Percentiles rank a stretch among this genome's conserved stretches.
These are phyloP conservation scores for Tinamus guttatus DNA, from an alignment of 2,113 vertebrate genomes.

Conservation along the genomic window DNA sequence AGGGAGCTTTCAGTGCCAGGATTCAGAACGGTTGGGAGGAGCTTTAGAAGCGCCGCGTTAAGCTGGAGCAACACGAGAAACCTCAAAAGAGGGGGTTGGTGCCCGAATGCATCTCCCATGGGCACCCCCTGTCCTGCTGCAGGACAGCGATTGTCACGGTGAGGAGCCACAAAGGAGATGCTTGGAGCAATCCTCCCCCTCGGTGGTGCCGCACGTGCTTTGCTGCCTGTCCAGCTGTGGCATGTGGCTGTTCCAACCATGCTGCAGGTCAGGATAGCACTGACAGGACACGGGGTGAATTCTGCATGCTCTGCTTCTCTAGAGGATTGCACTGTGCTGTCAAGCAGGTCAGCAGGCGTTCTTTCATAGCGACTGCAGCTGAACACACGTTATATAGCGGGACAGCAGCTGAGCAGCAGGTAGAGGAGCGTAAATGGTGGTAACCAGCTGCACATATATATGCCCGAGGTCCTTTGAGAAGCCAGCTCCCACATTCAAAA, in stretches of 20 bases:
- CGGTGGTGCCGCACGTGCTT: fast-evolving
- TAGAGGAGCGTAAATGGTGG: neutral
- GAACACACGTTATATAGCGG: fast-evolving
- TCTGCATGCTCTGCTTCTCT: neutral
- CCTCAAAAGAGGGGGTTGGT: fast-evolving
- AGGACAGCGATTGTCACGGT: neutral
- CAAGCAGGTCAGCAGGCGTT: fast-evolving
- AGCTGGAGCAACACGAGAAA: neutral
- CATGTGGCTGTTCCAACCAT: no score
- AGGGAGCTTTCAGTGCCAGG: neutral
- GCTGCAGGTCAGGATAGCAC: neutral
- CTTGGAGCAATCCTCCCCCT: neutral
- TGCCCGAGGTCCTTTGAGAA: fast-evolving
- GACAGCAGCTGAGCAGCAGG: neutral
- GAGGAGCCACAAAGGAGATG: neutral
- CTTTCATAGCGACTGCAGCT: fast-evolving
- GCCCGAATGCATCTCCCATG: fast-evolving
- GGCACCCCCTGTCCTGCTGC: neutral
- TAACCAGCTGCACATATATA: neutral
- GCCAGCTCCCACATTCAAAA: neutral
- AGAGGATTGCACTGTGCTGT: fast-evolving
- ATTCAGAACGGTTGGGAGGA: neutral
- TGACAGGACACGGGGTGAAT: fast-evolving
- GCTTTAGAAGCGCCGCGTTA: neutral
- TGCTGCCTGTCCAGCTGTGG: neutral